These are phyloP conservation scores for Calliscelio sp. DNA, from an alignment of 2,888 invertebrate species.

Conservation along the genomic window DNA sequence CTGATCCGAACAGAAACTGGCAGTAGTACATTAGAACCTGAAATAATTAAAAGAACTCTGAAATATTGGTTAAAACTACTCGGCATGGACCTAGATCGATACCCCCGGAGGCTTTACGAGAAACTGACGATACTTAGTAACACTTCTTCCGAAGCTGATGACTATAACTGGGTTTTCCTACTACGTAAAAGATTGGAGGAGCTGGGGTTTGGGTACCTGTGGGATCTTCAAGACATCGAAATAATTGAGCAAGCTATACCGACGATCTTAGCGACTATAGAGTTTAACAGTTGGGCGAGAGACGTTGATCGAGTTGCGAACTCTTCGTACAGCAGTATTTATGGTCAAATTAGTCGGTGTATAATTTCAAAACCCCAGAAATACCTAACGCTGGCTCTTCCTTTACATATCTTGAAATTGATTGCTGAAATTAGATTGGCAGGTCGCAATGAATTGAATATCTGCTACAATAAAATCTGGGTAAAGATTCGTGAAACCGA, in stretches of 20 bases:
- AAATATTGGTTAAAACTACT: not conserved
- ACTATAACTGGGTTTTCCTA: too few species aligned
- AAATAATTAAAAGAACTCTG: slow-evolving; percentile 1
- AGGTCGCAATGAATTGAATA: not conserved
- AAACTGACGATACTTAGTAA: too few species aligned
- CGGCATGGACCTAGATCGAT: not conserved
- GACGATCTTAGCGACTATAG: too few species aligned
- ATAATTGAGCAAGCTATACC: too few species aligned
- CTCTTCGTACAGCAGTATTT: too few species aligned
- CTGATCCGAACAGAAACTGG: slow-evolving; percentile 4
- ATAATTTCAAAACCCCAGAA: not conserved
- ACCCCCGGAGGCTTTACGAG: not conserved
- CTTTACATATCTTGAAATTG: not conserved
- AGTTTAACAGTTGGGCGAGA: too few species aligned
- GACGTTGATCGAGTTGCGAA: too few species aligned
- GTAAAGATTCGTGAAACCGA: slow-evolving; percentile 11
- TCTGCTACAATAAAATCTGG: slow-evolving; percentile 21
- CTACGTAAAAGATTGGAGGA: too few species aligned
- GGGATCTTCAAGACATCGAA: too few species aligned
- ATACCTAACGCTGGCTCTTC: slow-evolving; percentile 14
- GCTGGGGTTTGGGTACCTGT: too few species aligned
- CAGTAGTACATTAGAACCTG: not conserved
- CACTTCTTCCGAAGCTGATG: too few species aligned
- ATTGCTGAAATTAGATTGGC: slow-evolving; percentile 9
- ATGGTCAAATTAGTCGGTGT: too few species aligned